A percentile compares a stretch with the other conserved stretches of the same genome.
Conservation (phyloP, 2,113 vertebrate genomes). For the Rhinichthys klamathensis region DNA sequence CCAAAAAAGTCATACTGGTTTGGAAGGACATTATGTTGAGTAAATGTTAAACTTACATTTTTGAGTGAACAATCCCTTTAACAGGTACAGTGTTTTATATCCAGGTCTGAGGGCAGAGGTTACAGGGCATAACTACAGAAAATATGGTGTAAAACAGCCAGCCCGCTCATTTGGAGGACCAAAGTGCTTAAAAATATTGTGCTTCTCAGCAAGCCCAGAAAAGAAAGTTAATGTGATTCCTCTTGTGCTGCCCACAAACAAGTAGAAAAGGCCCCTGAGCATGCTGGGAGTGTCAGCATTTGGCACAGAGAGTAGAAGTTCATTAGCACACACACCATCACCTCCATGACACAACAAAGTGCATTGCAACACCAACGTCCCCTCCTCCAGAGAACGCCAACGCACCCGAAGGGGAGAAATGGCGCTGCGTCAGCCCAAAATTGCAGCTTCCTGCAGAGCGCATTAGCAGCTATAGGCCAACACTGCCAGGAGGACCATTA, state of each 20-base stretch:
- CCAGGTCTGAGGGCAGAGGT: not conserved
- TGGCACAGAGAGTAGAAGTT: slow-evolving; percentile 44
- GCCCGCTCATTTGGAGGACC: slow-evolving; percentile 22
- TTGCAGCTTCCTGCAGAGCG: slow-evolving; percentile 34
- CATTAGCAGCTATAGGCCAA: slow-evolving; percentile 59
- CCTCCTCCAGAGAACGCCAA: slow-evolving; percentile 27
- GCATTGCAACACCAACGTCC: not conserved
- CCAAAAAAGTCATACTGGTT: not conserved
- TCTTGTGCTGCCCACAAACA: slow-evolving; percentile 20
- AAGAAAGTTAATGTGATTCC: not conserved
- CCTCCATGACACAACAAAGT: slow-evolving; percentile 40
- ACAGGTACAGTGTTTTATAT: not conserved
- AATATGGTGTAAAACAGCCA: not conserved
- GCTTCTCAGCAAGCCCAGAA: slow-evolving; percentile 15
- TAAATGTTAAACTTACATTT: not conserved
- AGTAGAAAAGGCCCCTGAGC: slow-evolving; percentile 17
- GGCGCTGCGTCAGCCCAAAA: slow-evolving; percentile 63
- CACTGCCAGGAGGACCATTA: slow-evolving; percentile 23
- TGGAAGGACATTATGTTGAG: not conserved
- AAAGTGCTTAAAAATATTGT: not conserved
- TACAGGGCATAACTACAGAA: not conserved
- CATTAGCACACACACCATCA: slow-evolving; percentile 52
- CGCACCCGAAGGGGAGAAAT: slow-evolving; percentile 22
- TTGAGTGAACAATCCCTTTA: not conserved
- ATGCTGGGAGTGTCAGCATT: slow-evolving; percentile 41